Base-by-base conservation (phyloP, 1,140 invertebrate genomes). In the Nasonia longicornis region DNA sequence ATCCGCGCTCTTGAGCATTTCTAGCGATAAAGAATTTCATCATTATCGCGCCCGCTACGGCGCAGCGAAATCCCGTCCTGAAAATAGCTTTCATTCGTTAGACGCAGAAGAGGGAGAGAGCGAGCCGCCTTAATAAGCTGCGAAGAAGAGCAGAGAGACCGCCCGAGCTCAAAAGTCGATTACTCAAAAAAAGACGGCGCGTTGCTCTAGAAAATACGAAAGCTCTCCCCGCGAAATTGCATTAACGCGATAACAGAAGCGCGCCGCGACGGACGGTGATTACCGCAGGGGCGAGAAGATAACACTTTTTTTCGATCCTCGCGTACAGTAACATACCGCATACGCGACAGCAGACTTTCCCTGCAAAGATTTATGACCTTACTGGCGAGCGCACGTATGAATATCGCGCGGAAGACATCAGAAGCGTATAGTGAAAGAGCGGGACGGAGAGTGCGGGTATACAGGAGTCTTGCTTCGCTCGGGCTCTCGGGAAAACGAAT, bases 201-300 rank as follows among this genome's bases (percentile, higher is more conserved):
- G 0, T 58, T n/a, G 4, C 12, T 3, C 38, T 52, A 2, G 6
- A 64, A 31, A 80, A 66, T 66, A 48, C 42, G 38, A 31, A 16
- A 31, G 35, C 77, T 78, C 52, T 58, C 20, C 7, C 20, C 4
- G 14, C 35, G 58, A 75, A 42, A 67, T 67, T 38, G 64, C 31
- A 80, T 80, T 79, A 72, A 42, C n/a, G 12, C 35, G 77, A 79
- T 79, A 72, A 72, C 67, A 72, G 63, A 67, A 64, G 20, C 69
- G 42, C 38, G 38, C 67, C 20, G 8, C 35, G 45, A 77, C 67
- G 22, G 63, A 26, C 38, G 64, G 48, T 45, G 63, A 67, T 77
- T 77, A 69, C 26, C 22, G 71, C 26, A 42, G 52, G 22, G 38
- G 48, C 31, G 7, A 31, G 45, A 63, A 8, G 42, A 48, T 29